Base-by-base conservation (phyloP, 2,113 vertebrate genomes). In the Gymnorhina tibicen region DNA sequence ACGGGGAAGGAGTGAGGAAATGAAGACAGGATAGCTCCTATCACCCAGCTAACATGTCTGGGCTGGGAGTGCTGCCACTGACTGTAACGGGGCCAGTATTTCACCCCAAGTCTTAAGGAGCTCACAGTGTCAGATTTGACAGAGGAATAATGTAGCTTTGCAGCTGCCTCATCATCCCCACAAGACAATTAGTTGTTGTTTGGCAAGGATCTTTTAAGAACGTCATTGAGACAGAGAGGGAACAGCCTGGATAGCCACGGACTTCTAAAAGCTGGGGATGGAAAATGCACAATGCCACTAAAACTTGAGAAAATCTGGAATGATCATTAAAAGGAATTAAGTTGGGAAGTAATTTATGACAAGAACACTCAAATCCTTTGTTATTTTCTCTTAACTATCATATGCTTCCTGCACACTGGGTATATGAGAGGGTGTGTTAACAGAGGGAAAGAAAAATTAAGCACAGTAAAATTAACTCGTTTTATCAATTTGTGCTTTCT, bases 391-490 rank as follows among this genome's bases (percentile, higher is more conserved):
- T 96, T 97, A 96, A 97, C 95, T 79, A 59, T 96, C 97, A 87
- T 86, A 92, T 1, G 21, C 96, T 98, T 98, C 97, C 97, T 98
- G 96, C 91, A 90, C 33, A 49, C 77, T 49, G 87, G 72, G 87
- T 95, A 78, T 93, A 93, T 79, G 91, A 95, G 82, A 96, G 93
- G 77, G 77, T 76, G 80, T 68, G 83, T 95, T 97, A 97, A 93
- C 83, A 96, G 82, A 91, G 91, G 94, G 92, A 88, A 80, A 91
- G 93, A 97, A 96, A 97, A 90, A 97, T 97, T 95, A 98, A 97
- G 93, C 97, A 92, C 78, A 94, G 96, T 96, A 97, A 98, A 98
- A 98, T 98, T 98, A 98, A 98, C 97, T 98, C 44, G 32, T 99
- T 98, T 98, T 97, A 98, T 98, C 98, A 98, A 97, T 97, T 97